These are phyloP conservation scores for Orchesella flavescens DNA, from an alignment of 2,888 invertebrate genomes.

Conservation along the genomic window DNA sequence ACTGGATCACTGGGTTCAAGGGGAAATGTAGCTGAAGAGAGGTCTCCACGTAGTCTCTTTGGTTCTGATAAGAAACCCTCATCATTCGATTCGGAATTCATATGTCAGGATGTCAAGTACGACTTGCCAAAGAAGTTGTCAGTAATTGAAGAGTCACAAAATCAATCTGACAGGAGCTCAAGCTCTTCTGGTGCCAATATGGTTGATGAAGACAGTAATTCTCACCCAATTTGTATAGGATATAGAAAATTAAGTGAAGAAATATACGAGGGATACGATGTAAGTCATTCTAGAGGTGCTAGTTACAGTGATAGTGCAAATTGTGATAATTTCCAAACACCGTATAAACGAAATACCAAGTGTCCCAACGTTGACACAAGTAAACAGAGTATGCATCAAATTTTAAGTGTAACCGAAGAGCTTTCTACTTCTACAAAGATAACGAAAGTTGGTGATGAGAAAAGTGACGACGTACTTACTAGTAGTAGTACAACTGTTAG, in stretches of 20 bases:
- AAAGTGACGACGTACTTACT: not conserved
- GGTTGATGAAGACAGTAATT: not conserved
- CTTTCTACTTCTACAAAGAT: slow-evolving; percentile 20
- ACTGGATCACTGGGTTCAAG: slow-evolving; percentile 48
- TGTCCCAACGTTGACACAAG: not conserved
- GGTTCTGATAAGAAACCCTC: not conserved
- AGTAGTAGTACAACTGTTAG: not conserved
- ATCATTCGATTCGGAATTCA: not conserved
- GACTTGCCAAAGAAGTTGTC: slow-evolving; percentile 46
- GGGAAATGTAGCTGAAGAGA: slow-evolving; percentile 18
- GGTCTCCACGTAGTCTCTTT: not conserved
- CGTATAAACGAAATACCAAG: not conserved
- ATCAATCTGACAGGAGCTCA: slow-evolving; percentile 40
- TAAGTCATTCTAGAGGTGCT: slow-evolving; percentile 20
- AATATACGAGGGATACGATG: not conserved
- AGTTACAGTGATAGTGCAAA: slow-evolving; percentile 41
- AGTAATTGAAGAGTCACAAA: slow-evolving; percentile 58
- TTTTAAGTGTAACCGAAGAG: slow-evolving; percentile 14
- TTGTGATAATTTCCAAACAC: slow-evolving; percentile 46
- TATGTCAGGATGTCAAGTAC: slow-evolving; percentile 18
- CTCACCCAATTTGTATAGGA: slow-evolving; percentile 13
- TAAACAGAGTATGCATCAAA: not conserved
- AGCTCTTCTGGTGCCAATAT: slow-evolving; percentile 11
- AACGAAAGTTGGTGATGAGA: not conserved
- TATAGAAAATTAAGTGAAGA: slow-evolving; percentile 33